These are phyloP conservation scores for Bugulina stolonifera DNA, from an alignment of 2,888 invertebrate genomes.

Conservation along the genomic window DNA sequence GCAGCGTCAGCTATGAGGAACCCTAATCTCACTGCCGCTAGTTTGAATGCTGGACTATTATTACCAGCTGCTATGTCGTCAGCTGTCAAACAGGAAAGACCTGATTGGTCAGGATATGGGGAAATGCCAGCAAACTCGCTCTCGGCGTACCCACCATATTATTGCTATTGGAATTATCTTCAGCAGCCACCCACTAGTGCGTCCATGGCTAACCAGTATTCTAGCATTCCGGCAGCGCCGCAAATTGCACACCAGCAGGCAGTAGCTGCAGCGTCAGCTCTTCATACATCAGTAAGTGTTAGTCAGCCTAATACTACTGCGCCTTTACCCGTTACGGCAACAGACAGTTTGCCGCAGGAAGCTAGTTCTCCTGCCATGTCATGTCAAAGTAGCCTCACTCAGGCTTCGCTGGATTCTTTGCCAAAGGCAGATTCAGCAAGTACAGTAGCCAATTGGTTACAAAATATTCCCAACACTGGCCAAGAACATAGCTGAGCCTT, in stretches of 20 bases:
- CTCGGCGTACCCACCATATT: conserved; percentile 3
- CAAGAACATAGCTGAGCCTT: too few species aligned
- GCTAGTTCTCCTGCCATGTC: conserved; percentile 25
- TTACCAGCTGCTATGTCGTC: neutral
- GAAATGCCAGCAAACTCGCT: neutral
- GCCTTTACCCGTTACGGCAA: neutral
- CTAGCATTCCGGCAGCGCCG: neutral
- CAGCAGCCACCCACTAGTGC: neutral
- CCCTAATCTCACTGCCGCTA: neutral
- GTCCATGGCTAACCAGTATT: neutral
- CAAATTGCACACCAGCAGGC: conserved; percentile 22
- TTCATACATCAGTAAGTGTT: neutral
- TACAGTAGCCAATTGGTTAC: conserved; percentile 26
- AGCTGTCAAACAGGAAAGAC: conserved; percentile 12
- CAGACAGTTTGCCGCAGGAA: conserved; percentile 3
- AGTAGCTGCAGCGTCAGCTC: conserved; percentile 15
- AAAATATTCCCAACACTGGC: conserved; percentile 5
- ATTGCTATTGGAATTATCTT: conserved; percentile 22
- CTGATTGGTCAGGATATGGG: conserved; percentile 1
- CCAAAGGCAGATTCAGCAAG: conserved; percentile 24
- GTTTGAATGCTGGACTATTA: neutral
- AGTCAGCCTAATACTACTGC: neutral
- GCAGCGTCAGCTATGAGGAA: neutral
- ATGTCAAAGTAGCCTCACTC: conserved; percentile 23
- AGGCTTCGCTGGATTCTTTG: conserved; percentile 23